phyloP scores from a whole-genome alignment of 2,113 vertebrate species.

The mouse (Mus musculus) region GRCm39 chr7:25136001-25136500 shows the following conservation, averaged over 20 bases:
- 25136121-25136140: background rate
- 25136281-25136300: conserved; percentile 41
- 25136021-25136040: background rate
- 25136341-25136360: conserved; percentile 15
- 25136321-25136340: background rate
- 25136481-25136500: background rate
- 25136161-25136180: background rate
- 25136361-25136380: conserved; percentile 36
- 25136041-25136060: background rate
- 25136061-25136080: background rate
- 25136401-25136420: background rate
- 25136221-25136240: background rate
- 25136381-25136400: conserved; percentile 4
- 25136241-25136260: background rate
- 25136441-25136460: background rate
- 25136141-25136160: background rate
- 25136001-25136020: conserved; percentile 49
- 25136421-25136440: conserved; percentile 19
- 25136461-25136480: conserved; percentile 12
- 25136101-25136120: background rate
- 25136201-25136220: background rate
- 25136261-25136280: background rate
- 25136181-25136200: background rate
- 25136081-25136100: background rate
- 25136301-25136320: conserved; percentile 7